A percentile compares a stretch with the other conserved stretches of the same genome.
Conservation (phyloP, 1,140 invertebrate species). For the Polyergus mexicanus region DNA sequence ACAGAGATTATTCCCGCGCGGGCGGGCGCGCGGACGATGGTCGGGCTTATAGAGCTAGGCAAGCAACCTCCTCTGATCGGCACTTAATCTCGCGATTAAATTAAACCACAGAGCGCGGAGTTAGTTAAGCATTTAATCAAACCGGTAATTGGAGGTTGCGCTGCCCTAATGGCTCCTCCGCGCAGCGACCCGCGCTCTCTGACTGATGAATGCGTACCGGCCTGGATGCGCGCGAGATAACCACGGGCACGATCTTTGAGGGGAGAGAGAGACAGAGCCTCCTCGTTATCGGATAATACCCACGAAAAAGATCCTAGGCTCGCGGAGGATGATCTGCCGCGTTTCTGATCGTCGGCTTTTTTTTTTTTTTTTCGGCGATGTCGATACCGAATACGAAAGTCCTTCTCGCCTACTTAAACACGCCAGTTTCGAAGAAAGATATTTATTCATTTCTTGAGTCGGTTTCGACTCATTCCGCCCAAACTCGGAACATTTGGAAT, state of each 20-base stretch:
- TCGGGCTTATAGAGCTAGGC: conserved; percentile 65
- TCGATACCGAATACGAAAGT: background rate
- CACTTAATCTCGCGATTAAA: conserved; percentile 85
- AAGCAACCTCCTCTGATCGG: conserved; percentile 73
- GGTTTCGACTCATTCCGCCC: conserved; percentile 34
- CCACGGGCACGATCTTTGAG: conserved; percentile 60
- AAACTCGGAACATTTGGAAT: conserved; percentile 56
- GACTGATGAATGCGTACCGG: conserved; percentile 80
- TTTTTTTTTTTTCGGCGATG: background rate
- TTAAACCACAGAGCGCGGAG: conserved; percentile 85
- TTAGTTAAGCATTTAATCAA: conserved; percentile 86
- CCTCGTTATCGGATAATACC: conserved; percentile 69
- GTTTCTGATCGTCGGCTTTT: background rate
- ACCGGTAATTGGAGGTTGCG: conserved; percentile 85
- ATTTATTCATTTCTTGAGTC: conserved; percentile 41
- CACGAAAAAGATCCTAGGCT: conserved; percentile 43
- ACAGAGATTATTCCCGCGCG: conserved; percentile 77
- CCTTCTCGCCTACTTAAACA: conserved; percentile 68
- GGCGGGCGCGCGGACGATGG: conserved; percentile 69
- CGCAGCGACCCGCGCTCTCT: conserved; percentile 72
- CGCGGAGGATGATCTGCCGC: conserved; percentile 7
- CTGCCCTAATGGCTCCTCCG: conserved; percentile 81
- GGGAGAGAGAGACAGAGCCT: conserved; percentile 17
- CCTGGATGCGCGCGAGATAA: conserved; percentile 62
- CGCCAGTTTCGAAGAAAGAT: conserved; percentile 70